Conservation (phyloP, 2,888 invertebrate genomes). For the Augochlorella aurata region DNA sequence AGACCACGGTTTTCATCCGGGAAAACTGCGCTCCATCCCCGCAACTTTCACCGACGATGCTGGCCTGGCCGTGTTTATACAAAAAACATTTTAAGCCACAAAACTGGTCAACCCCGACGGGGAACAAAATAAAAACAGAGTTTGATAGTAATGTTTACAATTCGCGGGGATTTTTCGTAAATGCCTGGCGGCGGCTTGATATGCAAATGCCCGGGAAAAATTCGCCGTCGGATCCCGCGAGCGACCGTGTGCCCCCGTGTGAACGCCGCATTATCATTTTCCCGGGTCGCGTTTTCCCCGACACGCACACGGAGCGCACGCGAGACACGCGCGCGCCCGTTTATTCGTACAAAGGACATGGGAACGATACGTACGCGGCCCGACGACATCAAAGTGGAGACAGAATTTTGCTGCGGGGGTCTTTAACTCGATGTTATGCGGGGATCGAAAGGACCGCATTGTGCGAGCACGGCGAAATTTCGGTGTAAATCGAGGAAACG, state of each 20-base stretch:
- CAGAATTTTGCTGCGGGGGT: constrained; percentile 67
- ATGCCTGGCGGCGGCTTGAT: constrained; percentile 36
- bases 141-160: constrained; percentile 35
- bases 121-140: constrained; percentile 20
- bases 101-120: constrained; percentile 14
- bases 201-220: constrained; percentile 38
- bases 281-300: constrained; percentile 52
- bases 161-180: constrained; percentile 26
- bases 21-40: not conserved
- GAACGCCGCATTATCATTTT: constrained; percentile 60
- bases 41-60: not conserved
- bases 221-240: not conserved
- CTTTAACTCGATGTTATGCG: constrained; percentile 63
- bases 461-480: constrained; percentile 14
- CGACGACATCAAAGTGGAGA: constrained; percentile 64
- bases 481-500: constrained; percentile 12
- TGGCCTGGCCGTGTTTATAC: not conserved
- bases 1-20: not conserved
- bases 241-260: constrained; percentile 18
- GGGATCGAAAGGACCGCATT: constrained; percentile 53
- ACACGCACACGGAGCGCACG: constrained; percentile 5
- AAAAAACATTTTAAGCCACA: constrained; percentile 32
- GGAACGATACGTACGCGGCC: constrained; percentile 36
- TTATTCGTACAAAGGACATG: constrained; percentile 60
- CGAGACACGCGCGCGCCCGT: constrained; percentile 8